Conservation (phyloP, 1,140 invertebrate genomes). For the Pogonognathellus flavescens region DNA sequence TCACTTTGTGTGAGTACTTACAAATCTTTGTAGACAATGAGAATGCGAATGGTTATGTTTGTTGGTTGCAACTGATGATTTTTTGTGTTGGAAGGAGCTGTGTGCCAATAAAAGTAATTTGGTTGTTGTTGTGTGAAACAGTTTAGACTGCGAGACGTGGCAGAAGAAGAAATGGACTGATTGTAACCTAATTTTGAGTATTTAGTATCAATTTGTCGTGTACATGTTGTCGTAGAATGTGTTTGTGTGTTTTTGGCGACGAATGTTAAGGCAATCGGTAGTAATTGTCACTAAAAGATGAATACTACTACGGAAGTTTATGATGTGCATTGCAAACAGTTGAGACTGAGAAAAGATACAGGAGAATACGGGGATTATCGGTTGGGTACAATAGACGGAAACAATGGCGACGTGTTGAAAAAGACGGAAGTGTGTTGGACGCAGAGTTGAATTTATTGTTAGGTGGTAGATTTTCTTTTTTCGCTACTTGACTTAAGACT, state of each 20-base stretch:
- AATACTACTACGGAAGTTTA: not conserved
- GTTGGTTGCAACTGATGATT: no score
- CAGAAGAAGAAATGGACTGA: no score
- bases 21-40: no score
- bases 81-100: no score
- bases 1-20: no score
- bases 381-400: conserved; percentile 44
- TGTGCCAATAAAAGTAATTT: no score
- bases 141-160: no score
- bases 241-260: not conserved
- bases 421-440: conserved; percentile 49
- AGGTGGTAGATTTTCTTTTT: not conserved
- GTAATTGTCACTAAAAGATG: conserved; percentile 13
- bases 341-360: conserved; percentile 28
- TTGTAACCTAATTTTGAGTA: no score
- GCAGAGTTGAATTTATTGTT: conserved; percentile 24
- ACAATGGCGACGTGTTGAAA: conserved; percentile 28
- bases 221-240: not conserved
- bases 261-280: not conserved
- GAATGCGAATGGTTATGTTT: no score
- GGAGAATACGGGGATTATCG: conserved; percentile 4
- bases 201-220: not conserved
- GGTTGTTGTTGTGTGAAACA: no score
- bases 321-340: conserved; percentile 15
- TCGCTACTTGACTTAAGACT: no score